phyloP scores from a whole-genome alignment of 2,888 invertebrate genomes.

The Xylota sylvarum region DNA sequence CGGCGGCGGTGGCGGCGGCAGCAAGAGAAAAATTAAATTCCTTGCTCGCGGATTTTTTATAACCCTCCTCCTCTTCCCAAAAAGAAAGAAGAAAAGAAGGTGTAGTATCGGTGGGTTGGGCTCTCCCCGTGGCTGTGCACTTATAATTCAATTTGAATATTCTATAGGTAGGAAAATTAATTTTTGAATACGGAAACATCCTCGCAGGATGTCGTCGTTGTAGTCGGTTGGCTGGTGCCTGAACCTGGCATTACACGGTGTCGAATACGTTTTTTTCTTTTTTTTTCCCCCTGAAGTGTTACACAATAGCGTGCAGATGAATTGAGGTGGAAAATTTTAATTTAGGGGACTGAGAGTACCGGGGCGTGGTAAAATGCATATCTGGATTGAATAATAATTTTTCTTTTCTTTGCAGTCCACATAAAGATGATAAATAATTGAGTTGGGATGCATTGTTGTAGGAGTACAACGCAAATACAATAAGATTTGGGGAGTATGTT shows the following conservation, averaged over 20 bases:
- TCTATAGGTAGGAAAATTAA: slow-evolving; percentile 64
- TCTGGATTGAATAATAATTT: slow-evolving; percentile 7
- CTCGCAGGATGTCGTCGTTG: slow-evolving; percentile 38
- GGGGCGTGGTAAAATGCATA: neutral
- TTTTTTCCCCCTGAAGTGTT: neutral
- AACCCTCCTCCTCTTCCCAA: too few species aligned
- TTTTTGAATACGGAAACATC: slow-evolving; percentile 66
- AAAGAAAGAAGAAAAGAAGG: neutral
- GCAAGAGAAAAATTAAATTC: neutral
- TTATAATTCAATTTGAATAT: slow-evolving; percentile 71
- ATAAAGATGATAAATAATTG: neutral
- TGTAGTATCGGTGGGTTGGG: neutral
- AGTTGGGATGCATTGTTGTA: slow-evolving; percentile 14
- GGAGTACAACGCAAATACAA: neutral
- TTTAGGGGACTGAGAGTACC: neutral
- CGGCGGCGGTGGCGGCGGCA: too few species aligned
- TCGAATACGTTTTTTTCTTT: neutral
- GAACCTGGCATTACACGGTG: slow-evolving; percentile 23
- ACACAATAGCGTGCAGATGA: neutral
- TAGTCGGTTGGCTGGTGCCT: slow-evolving; percentile 16
- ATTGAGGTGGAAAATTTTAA: slow-evolving; percentile 40
- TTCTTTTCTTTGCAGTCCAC: neutral
- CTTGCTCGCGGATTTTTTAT: neutral
- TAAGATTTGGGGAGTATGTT: neutral
- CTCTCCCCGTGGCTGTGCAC: slow-evolving; percentile 19